phyloP scores from a whole-genome alignment of 2,888 invertebrate species.

The Diaphora mendica region DNA sequence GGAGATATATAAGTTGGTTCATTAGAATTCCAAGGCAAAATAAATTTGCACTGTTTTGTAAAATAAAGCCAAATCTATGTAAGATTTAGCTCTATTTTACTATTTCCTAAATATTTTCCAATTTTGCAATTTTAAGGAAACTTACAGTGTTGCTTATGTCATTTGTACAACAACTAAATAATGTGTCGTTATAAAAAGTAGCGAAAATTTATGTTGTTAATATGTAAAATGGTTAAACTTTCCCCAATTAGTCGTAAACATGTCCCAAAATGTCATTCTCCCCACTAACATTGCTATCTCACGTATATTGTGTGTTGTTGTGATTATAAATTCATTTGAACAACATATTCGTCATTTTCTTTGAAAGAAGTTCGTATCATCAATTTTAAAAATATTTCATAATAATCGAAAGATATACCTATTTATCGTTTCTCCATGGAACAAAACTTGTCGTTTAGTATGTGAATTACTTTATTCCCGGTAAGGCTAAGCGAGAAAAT shows the following conservation, averaged over 20 bases:
- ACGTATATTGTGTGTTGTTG: not conserved
- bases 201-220: not conserved
- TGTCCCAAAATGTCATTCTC: not conserved
- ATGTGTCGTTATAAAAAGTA: not conserved
- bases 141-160: not conserved
- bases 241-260: not conserved
- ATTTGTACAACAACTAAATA: not conserved
- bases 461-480: too few relatives aligned
- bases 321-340: not conserved
- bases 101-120: too few relatives aligned
- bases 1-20: too few relatives aligned
- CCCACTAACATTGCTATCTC: not conserved
- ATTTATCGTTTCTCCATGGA: not conserved
- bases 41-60: too few relatives aligned
- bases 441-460: too few relatives aligned
- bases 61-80: too few relatives aligned
- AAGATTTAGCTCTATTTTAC: too few relatives aligned
- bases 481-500: too few relatives aligned
- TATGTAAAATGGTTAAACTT: not conserved
- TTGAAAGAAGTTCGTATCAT: not conserved
- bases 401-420: not conserved
- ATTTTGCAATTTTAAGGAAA: too few relatives aligned
- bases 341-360: not conserved
- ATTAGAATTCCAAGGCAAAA: too few relatives aligned
- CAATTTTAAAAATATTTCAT: not conserved